Evolutionary conservation across 2,113 vertebrate genomes (phyloP).

Genomic region (Saiga tatarica): DNA sequence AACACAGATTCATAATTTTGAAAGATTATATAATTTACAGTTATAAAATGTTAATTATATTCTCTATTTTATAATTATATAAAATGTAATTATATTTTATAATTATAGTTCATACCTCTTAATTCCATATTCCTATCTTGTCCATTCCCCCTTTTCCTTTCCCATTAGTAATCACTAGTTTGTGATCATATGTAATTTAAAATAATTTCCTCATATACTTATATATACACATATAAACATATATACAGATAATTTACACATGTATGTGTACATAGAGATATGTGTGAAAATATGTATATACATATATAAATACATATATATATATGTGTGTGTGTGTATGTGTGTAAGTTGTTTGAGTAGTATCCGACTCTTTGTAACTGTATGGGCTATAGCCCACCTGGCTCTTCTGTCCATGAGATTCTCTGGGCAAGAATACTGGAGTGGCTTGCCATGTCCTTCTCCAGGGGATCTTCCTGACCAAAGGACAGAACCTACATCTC

Average conservation of each 20-base stretch:
- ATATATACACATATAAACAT: not conserved
- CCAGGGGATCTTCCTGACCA: not conserved
- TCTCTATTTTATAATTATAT: not conserved
- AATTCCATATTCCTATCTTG: not conserved
- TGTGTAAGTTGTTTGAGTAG: not conserved
- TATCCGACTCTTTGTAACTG: not conserved
- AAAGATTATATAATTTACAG: not conserved
- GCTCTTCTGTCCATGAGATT: not conserved
- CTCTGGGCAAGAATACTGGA: not conserved
- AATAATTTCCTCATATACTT: not conserved
- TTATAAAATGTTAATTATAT: not conserved
- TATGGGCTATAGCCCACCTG: not conserved
- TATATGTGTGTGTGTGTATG: not conserved
- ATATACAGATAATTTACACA: not conserved
- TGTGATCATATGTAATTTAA: not conserved
- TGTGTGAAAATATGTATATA: not conserved
- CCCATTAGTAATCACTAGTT: not conserved
- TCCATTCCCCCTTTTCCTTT: not conserved
- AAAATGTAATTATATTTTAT: no score
- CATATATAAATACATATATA: not conserved
- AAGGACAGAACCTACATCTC: not conserved
- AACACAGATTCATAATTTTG: not conserved
- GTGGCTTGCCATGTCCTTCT: not conserved
- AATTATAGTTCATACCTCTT: not conserved
- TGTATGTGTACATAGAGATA: not conserved